Base-by-base conservation (phyloP, 2,113 vertebrate species). In the Myocastor coypus region DNA sequence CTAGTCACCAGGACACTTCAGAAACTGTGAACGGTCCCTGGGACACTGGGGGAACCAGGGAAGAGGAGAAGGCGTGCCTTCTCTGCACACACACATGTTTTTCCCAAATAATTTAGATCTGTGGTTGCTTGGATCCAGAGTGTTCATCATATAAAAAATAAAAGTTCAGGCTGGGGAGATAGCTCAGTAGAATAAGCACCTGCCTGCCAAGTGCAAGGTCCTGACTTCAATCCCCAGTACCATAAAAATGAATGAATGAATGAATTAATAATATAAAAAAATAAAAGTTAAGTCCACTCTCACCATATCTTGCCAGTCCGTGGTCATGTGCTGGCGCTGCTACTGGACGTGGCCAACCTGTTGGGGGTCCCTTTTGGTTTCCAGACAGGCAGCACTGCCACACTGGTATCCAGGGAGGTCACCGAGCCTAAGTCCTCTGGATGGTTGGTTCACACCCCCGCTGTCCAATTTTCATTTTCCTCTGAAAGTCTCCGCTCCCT, bases 251-350 rank as follows among this genome's bases (percentile, higher is more conserved):
- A 55, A 55, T 55, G 13, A 55, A 55, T 55, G 16, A 55, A 55
- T 55, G 16, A 55, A 55, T 55, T 16, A 55, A 55, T 50, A 50
- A 50, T n/a, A 50, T 50, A 50, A 50, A 50, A 7, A 50, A 50
- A 50, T 50, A n/a, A n/a, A 50, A 16, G 32, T 34, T 26, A 11
- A 26, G 37, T 28, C 46, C 6, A 3, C 20, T 20, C 68, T n/a
- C 1, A 28, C 57, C n/a, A 32, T n/a, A 40, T 13, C 14, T 34
- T 46, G 37, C 1, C 2, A 0, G 9, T 12, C 22, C 7, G 22
- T 30, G 1, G 20, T 16, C 1, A 7, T 1, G 10, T 3, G 8
- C 46, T 42, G 26, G 10, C 17, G 5, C 59, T n/a, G 32, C 20
- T 8, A 0, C 30, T 2, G 28, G 55, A 34, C 5, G 46, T 2